Evolutionary conservation across 2,797 vertebrate genomes (phyloP).

Genomic region (Uromys caudimaculatus): DNA sequence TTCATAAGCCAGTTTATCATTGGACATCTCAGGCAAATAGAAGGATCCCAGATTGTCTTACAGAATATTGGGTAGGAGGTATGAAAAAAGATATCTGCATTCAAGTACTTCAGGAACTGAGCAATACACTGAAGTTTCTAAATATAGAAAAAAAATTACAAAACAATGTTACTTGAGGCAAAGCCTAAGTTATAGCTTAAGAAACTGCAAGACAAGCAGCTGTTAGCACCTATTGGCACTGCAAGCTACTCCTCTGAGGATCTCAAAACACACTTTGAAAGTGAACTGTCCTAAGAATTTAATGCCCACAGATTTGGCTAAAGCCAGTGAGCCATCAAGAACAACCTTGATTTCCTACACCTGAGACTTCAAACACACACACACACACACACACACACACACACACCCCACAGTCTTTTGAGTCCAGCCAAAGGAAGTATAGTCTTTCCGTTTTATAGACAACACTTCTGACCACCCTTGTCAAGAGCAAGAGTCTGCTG

Average conservation of each 20-base stretch:
- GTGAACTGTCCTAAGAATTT: not conserved
- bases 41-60: constrained; percentile 18
- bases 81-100: not conserved
- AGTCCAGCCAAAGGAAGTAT: not conserved
- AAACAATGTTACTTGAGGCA: not conserved
- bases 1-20: constrained; percentile 8
- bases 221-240: not conserved
- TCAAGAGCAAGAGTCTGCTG: not conserved
- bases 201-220: not conserved
- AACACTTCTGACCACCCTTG: not conserved
- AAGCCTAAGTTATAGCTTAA: not conserved
- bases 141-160: not conserved
- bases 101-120: not conserved
- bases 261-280: not conserved
- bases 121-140: not conserved
- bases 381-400: too few species aligned
- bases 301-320: not conserved
- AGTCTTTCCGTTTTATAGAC: not conserved
- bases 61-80: not conserved
- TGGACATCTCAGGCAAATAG: not conserved
- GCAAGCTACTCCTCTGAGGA: not conserved
- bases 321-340: not conserved
- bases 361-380: not conserved
- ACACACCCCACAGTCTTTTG: too few species aligned
- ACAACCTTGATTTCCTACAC: not conserved